phyloP scores from a whole-genome alignment of 1,140 invertebrate genomes.

The Coelopa frigida region DNA sequence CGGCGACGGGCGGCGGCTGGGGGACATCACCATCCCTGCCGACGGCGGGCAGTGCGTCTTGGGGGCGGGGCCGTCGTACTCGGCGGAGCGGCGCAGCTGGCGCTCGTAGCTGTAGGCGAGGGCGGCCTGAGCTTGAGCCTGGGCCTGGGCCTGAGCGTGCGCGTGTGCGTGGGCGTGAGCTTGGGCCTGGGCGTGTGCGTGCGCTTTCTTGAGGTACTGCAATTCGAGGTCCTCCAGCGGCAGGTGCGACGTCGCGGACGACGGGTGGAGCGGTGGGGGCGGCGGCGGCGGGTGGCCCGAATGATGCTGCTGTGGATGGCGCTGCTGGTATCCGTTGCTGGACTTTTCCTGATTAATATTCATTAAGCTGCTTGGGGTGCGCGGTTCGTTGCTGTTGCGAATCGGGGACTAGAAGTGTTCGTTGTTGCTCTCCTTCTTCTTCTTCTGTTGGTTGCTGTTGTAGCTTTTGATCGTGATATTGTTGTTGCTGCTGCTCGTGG shows the following conservation, averaged over 20 bases:
- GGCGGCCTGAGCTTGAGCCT: no score
- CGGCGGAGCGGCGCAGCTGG: slow-evolving; percentile 14
- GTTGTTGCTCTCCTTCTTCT: no score
- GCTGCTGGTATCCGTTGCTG: slow-evolving; percentile 5
- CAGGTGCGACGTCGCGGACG: slow-evolving; percentile 5
- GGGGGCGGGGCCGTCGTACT: slow-evolving; percentile 2
- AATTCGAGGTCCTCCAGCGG: slow-evolving; percentile 13
- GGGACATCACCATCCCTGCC: slow-evolving; percentile 54
- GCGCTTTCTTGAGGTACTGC: slow-evolving; percentile 15
- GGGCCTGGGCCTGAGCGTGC: slow-evolving; percentile 8
- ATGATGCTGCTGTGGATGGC: neutral
- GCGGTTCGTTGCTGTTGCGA: slow-evolving; percentile 9
- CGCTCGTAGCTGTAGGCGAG: slow-evolving; percentile 16
- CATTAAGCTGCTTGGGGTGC: slow-evolving; percentile 16
- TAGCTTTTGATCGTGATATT: neutral
- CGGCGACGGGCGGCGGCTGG: slow-evolving; percentile 57
- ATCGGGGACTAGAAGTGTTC: slow-evolving; percentile 11
- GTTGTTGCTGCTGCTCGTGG: neutral
- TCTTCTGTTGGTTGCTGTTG: neutral
- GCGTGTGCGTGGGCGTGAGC: slow-evolving; percentile 15
- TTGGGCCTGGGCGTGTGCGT: slow-evolving; percentile 16
- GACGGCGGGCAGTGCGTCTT: slow-evolving; percentile 2
- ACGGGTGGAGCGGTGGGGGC: slow-evolving; percentile 2
- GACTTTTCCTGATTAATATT: slow-evolving; percentile 18
- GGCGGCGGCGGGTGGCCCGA: neutral